Base-by-base conservation (phyloP, 2,113 vertebrate species). In the Lophius piscatorius region DNA sequence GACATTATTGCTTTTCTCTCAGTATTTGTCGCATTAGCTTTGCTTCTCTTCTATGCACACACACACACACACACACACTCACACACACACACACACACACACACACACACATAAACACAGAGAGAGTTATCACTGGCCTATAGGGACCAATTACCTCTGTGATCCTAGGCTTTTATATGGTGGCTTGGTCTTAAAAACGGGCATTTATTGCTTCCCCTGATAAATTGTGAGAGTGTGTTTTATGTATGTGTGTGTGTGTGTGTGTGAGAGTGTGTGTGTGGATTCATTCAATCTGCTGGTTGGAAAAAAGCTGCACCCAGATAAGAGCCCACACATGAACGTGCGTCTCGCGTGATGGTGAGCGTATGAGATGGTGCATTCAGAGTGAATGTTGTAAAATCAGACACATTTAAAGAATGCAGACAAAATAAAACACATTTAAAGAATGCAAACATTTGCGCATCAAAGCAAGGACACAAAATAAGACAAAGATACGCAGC, bases 111-210 rank as follows among this genome's bases (percentile, higher is more conserved):
- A 81, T 87, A 87, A n/a, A n/a, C n/a, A n/a, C n/a, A n/a, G n/a
- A n/a, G n/a, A n/a, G n/a, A n/a, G n/a, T n/a, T n/a, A n/a, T 79
- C 80, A 61, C 65, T 28, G 75, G 71, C 77, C 80, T 63, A 74
- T 71, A 78, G 81, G 77, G 82, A 79, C 9, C 63, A 64, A 79
- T 87, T 84, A 82, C 66, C 63, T 67, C 77, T 70, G 71, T 76
- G 79, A 80, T 78, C 64, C 71, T 42, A 69, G 74, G 65, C 77
- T 84, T 81, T 87, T 84, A 79, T 82, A 55, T 39, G 66, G 62
- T 67, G 69, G 65, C 77, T 82, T 55, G 77, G 59, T 84, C 79
- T 84, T 84, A 84, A 84, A 78, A 79, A 82, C 33, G 60, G 72
- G 41, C 77, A 39, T 82, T 84, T 84, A 87, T 71, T 82, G 77